phyloP scores from a whole-genome alignment of 1,140 invertebrate species.

The Mizuhopecten yessoensis region DNA sequence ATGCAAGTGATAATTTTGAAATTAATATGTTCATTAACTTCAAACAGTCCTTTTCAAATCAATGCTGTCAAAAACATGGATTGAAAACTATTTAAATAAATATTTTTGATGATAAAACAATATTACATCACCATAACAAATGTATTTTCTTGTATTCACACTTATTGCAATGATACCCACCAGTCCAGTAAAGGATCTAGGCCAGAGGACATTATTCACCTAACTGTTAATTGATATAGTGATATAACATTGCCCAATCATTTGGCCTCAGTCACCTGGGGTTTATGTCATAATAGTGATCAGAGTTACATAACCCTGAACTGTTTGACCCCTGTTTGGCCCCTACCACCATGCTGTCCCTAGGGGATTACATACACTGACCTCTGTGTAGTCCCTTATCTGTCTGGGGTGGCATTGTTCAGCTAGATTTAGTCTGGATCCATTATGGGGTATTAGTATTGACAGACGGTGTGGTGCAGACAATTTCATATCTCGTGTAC shows the following conservation, averaged over 20 bases:
- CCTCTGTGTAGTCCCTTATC: not conserved
- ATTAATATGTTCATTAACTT: too few relatives aligned
- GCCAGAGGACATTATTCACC: not conserved
- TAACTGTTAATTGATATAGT: not conserved
- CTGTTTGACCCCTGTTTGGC: not conserved
- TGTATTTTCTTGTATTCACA: not conserved
- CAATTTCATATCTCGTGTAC: too few relatives aligned
- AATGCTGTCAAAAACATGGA: too few relatives aligned
- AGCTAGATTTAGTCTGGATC: not conserved
- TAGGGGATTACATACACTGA: too few relatives aligned
- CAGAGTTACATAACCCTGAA: not conserved
- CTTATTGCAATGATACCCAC: not conserved
- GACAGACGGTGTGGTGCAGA: too few relatives aligned
- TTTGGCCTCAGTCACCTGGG: constrained; percentile 10
- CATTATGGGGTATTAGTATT: too few relatives aligned
- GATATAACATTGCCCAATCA: not conserved
- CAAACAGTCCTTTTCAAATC: too few relatives aligned
- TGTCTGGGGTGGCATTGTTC: not conserved
- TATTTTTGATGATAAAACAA: not conserved
- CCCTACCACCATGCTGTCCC: too few relatives aligned
- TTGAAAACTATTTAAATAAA: too few relatives aligned
- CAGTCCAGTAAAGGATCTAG: not conserved
- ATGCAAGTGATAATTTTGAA: too few relatives aligned
- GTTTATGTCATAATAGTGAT: not conserved
- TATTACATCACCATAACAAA: not conserved